phyloP scores from a whole-genome alignment of 2,113 vertebrate genomes.

The Litocranius walleri region DNA sequence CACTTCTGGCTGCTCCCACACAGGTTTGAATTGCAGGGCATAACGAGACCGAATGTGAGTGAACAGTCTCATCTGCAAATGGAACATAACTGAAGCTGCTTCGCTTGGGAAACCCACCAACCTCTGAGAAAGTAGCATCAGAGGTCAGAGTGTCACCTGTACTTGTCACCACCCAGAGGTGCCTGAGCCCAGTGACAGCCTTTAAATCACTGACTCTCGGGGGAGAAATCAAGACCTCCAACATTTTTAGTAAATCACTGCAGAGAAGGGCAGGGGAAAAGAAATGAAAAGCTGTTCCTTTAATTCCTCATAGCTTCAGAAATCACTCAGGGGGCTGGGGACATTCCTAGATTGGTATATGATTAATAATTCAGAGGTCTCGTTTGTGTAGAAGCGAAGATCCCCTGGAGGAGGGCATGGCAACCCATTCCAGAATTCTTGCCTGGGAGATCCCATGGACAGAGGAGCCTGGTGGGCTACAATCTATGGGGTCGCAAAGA shows the following conservation, averaged over 20 bases:
- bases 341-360: neutral
- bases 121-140: accelerated
- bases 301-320: neutral
- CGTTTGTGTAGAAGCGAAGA: neutral
- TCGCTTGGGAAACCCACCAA: accelerated
- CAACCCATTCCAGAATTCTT: neutral
- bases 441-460: neutral
- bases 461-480: neutral
- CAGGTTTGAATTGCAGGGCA: neutral
- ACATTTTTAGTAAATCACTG: neutral
- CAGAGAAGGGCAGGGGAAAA: neutral
- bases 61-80: neutral
- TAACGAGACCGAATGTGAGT: accelerated
- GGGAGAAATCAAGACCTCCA: neutral
- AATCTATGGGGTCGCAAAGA: neutral
- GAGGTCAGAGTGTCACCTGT: accelerated
- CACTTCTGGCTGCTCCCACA: neutral
- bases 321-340: constrained; percentile 26
- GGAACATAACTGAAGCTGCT: no score
- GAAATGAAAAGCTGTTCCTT: accelerated
- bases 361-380: constrained; percentile 17
- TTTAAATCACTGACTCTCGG: neutral
- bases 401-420: neutral
- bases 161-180: accelerated
- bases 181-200: accelerated